phyloP scores from a whole-genome alignment of 2,888 invertebrate species.

The Epirrhoe tristata region DNA sequence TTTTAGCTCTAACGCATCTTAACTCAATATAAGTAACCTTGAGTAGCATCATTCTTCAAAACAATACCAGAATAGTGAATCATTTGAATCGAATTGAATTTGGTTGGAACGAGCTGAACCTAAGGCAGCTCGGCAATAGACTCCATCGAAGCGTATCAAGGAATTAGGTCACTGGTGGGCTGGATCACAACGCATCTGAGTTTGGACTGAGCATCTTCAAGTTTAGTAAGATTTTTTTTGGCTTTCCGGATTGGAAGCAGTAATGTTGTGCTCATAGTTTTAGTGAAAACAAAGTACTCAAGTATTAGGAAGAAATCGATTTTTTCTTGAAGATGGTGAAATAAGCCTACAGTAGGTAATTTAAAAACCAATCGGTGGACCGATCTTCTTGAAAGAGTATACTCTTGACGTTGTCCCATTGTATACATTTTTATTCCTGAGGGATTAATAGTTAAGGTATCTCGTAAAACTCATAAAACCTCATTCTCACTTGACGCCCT shows the following conservation, averaged over 20 bases:
- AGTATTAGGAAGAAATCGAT: too few species aligned
- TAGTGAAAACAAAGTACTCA: too few species aligned
- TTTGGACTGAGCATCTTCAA: neutral
- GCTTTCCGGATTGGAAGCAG: neutral
- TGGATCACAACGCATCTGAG: neutral
- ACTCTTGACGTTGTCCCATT: too few species aligned
- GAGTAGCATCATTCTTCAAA: neutral
- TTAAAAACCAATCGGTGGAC: too few species aligned
- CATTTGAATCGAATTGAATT: neutral
- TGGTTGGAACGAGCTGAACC: neutral
- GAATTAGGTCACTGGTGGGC: constrained; percentile 11
- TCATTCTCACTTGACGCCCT: too few species aligned
- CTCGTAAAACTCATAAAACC: too few species aligned
- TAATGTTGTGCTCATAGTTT: neutral
- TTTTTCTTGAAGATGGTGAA: too few species aligned
- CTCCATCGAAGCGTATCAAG: neutral
- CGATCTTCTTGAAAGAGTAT: too few species aligned
- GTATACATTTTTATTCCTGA: too few species aligned
- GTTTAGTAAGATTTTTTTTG: neutral
- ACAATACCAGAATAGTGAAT: neutral
- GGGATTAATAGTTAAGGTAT: too few species aligned
- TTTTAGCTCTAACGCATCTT: too few species aligned
- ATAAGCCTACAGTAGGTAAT: too few species aligned
- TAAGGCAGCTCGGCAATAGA: neutral
- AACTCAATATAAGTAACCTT: neutral